A percentile compares a stretch with the other conserved stretches of the same genome.
phyloP scores from a whole-genome alignment of 1,140 invertebrate genomes.

The Caenorhabditis latens region DNA sequence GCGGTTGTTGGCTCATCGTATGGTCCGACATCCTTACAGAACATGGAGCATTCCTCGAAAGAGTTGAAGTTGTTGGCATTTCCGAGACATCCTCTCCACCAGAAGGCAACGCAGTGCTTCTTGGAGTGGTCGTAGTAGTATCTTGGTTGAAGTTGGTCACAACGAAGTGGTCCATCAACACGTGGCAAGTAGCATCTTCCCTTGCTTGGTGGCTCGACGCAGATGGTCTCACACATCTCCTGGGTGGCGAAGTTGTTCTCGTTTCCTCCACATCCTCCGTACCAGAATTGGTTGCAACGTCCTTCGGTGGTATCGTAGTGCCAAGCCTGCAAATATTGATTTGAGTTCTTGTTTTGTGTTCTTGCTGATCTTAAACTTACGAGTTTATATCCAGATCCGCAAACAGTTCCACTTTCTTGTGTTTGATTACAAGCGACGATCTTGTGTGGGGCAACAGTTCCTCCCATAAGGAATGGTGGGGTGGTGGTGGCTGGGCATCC shows the following conservation, averaged over 20 bases:
- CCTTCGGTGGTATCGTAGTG: slow-evolving; percentile 87
- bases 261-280: slow-evolving; percentile 89
- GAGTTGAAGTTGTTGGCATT: slow-evolving; percentile 87
- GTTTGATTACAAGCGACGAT: slow-evolving; percentile 70
- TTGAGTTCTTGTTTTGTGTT: neutral
- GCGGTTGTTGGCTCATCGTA: slow-evolving; percentile 58
- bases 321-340: slow-evolving; percentile 81
- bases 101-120: slow-evolving; percentile 84
- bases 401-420: slow-evolving; percentile 71
- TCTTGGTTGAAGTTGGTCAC: slow-evolving; percentile 67
- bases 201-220: slow-evolving; percentile 87
- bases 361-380: slow-evolving; percentile 73
- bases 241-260: slow-evolving; percentile 87
- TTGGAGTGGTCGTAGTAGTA: slow-evolving; percentile 85
- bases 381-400: slow-evolving; percentile 81
- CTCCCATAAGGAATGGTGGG: slow-evolving; percentile 73
- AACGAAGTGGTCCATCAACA: slow-evolving; percentile 75
- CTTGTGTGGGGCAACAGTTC: slow-evolving; percentile 74
- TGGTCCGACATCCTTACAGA: slow-evolving; percentile 81
- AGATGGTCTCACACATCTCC: slow-evolving; percentile 88
- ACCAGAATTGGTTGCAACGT: slow-evolving; percentile 85
- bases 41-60: slow-evolving; percentile 85
- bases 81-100: slow-evolving; percentile 88
- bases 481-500: slow-evolving; percentile 77
- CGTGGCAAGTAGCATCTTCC: slow-evolving; percentile 79